These are phyloP conservation scores for Todus mexicanus DNA, from an alignment of 2,797 vertebrate species.

Conservation along the genomic window DNA sequence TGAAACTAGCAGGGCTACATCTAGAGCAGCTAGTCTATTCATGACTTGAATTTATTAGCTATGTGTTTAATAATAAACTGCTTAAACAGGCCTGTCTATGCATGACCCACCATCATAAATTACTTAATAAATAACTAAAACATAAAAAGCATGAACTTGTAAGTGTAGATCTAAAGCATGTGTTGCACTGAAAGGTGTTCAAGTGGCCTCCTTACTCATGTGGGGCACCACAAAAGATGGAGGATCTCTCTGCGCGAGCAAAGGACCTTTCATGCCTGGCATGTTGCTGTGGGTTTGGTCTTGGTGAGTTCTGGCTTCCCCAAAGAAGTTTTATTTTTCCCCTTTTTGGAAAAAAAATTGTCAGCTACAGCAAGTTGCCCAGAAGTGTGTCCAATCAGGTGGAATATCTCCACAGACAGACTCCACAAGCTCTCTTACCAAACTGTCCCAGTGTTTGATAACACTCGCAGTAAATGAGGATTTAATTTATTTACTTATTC, in stretches of 20 bases:
- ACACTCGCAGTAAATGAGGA: background rate
- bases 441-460: background rate
- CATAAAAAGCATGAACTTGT: background rate
- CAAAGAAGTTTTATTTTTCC: background rate
- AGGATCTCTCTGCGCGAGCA: background rate
- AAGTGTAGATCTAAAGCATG: background rate
- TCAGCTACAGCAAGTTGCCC: background rate
- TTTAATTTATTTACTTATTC: background rate
- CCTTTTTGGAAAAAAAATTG: background rate
- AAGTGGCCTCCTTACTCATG: background rate
- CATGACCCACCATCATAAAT: background rate
- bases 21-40: background rate
- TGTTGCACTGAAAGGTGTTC: background rate
- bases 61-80: background rate
- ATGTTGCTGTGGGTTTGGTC: background rate
- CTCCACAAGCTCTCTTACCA: background rate
- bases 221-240: background rate
- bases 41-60: background rate
- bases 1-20: background rate
- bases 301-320: background rate
- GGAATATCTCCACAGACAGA: background rate
- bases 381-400: background rate
- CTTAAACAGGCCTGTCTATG: background rate
- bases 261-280: background rate
- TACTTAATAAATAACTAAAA: background rate